These are phyloP conservation scores for Epinotia demarniana DNA, from an alignment of 2,888 invertebrate species.

Conservation along the genomic window DNA sequence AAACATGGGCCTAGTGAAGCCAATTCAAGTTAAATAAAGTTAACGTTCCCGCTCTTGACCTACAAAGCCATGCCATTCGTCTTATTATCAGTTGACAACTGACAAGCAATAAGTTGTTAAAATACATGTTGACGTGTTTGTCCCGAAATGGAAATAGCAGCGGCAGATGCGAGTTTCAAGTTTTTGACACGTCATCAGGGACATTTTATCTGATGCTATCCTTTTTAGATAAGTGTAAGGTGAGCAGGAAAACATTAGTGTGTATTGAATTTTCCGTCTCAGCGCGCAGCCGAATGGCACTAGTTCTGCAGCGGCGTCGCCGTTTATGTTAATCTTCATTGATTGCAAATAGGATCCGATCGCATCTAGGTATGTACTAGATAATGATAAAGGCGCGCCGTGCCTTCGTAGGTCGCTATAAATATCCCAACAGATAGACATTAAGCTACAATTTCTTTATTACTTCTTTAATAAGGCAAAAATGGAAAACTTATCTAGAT, in stretches of 20 bases:
- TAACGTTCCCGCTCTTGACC: slow-evolving; percentile 24
- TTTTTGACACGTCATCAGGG: slow-evolving; percentile 55
- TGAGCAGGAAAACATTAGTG: slow-evolving; percentile 26
- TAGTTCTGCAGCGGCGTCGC: slow-evolving; percentile 60
- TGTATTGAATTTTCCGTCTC: slow-evolving; percentile 22
- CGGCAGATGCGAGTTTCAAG: slow-evolving; percentile 57
- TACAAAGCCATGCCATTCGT: slow-evolving; percentile 21
- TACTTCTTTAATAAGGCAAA: slow-evolving; percentile 19
- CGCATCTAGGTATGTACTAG: slow-evolving; percentile 62
- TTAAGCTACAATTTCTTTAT: slow-evolving; percentile 32
- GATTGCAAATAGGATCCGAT: slow-evolving; percentile 78
- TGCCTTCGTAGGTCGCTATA: slow-evolving; percentile 48
- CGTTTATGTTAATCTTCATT: slow-evolving; percentile 78
- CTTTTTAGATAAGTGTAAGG: slow-evolving; percentile 7
- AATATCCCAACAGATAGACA: slow-evolving; percentile 52
- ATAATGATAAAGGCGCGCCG: slow-evolving; percentile 61
- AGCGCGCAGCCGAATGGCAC: slow-evolving; percentile 47
- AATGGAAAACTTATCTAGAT: slow-evolving; percentile 5
- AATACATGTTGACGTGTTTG: slow-evolving; percentile 34
- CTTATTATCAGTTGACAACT: slow-evolving; percentile 38
- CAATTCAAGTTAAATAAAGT: slow-evolving; percentile 25
- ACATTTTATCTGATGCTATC: slow-evolving; percentile 15
- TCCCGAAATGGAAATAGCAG: slow-evolving; percentile 50
- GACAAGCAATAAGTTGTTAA: slow-evolving; percentile 44
- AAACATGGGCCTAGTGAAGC: slow-evolving; percentile 53